Base-by-base conservation (phyloP, 2,888 invertebrate species). In the Melanostoma scalare region DNA sequence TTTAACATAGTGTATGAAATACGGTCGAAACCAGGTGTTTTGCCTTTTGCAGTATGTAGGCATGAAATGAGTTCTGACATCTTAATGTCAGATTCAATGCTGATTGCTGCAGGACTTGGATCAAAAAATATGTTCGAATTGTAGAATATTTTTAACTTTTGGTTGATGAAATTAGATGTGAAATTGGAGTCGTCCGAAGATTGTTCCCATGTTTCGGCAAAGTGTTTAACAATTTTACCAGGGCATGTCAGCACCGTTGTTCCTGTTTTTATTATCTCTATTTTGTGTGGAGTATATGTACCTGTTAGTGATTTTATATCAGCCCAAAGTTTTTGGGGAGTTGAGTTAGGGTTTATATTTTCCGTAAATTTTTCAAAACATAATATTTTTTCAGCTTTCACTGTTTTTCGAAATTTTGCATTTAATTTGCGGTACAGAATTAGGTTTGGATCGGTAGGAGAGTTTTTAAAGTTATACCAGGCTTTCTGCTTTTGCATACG, bases 401-500 rank as follows among this genome's bases (percentile, higher is more conserved):
- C 53, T 2, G 53, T 30, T 33, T 42, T 40, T 1, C 67, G 53
- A n/a, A 67, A 67, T 31, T 35, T 35, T 0, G 53, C 52, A 33
- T 67, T 67, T 30, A 50, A 9, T 53, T 67, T 67, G 8, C 67
- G 53, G 35, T 67, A 67, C 2, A 53, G 35, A 10, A 53, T 6
- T 2, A 67, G 53, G 33, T 53, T 53, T 8, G 3, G 4, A 10
- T 53, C 33, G 0, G 67, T 35, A 4, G 67, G 67, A 2, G 67
- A 68, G 33, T 53, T 67, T 20, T 67, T 44, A 9, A 67, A 67
- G 3, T 33, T 53, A 10, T 53, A 42, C 42, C 53, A 53, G 1
- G 67, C 33, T n/a, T 55, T 53, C 44, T 67, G 33, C 35, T 53
- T 53, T 68, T 35, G 35, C 90, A 93, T 99, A 77, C 92, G 99